Base-by-base conservation (phyloP, 1,140 invertebrate species). In the Bradysia coprophila region DNA sequence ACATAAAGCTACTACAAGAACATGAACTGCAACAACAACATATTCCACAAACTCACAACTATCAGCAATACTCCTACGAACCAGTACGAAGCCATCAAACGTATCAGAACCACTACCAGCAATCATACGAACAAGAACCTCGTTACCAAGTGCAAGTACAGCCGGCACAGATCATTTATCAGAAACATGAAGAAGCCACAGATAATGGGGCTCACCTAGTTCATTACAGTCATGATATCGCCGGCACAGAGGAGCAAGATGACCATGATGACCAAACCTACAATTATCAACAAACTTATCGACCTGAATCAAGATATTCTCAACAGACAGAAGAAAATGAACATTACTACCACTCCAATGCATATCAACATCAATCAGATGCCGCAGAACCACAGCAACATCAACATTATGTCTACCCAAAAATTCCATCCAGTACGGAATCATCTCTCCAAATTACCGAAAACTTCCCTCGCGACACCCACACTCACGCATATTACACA, bases 401-500 rank as follows among this genome's bases (percentile, higher is more conserved):
- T 6, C 15, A 6, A 21, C 4, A 41, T 4, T 11, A 24, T 20
- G 22, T 22, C 10, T 16, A 41, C 20, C 4, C 8, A 11, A 13
- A 36, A 36, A 10, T 5, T 22, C 15, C 51, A 46, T n/a, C 44
- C 32, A 4, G 42, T 38, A 19, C 41, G 13, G 24, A 28, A 28
- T 28, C 24, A 8, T 13, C 6, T 13, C 31, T 13, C 33, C 52
- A 49, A 43, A 52, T 54, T 2, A 53, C 49, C 1, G 57, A 60
- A 42, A 60, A 60, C 42, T 56, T 54, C 49, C 57, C 57, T 1
- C 46, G 55, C 13, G 37, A 49, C 44, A 57, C 52, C 2, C 57
- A 60, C 46, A 60, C 57, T 15, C 58, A 57, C 41, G 55, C 59
- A 21, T 49, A 56, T 22, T 59, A 57, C 38, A 57, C 33, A 13